Base-by-base conservation (phyloP, 2,888 invertebrate species). In the Archips xylosteana region DNA sequence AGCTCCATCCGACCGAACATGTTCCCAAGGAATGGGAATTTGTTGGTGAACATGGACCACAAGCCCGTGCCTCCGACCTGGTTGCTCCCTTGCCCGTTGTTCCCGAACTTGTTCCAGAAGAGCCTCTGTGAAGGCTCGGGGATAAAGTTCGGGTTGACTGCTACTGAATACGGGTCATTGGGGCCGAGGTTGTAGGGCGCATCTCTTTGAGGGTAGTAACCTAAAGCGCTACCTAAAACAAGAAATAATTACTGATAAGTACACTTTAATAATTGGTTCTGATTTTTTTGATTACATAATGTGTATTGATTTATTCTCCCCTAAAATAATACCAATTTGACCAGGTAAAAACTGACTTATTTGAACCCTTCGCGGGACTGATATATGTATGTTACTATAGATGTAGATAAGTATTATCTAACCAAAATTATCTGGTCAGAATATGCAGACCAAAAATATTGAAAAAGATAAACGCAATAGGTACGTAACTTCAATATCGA, bases 1-100 rank as follows among this genome's bases (percentile, higher is more conserved):
- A 90, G 76, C 78, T 94, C 89, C 87, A 94, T 89, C 45, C 90
- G 87, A 32, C 94, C 94, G 76, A 94, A 94, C 91, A 93, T 92
- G 70, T 83, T 89, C 68, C 87, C 88, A 70, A 94, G 78, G 77
- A 94, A 86, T 0, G 94, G 94, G 78, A 93, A 94, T 76, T 94
- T 94, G 78, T 94, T 93, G 15, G 93, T 92, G 70, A 94, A 79
- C 59, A 87, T 86, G 10, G 90, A 86, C 94, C 94, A 94, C 69
- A 87, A 76, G 63, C 93, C 94, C 4, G 90, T 89, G 36, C 93
- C 93, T 42, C 94, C 94, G 36, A 94, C 94, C 83, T 92, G 92
- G 78, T 94, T 94, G 75, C 85, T 86, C 45, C 94, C 94, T 70
- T 89, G 88, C 34, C 78, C 79, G 75, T 80, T 87, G 47, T 92